These are phyloP conservation scores for Pelobates fuscus DNA, from an alignment of 2,113 vertebrate genomes.

Conservation along the genomic window DNA sequence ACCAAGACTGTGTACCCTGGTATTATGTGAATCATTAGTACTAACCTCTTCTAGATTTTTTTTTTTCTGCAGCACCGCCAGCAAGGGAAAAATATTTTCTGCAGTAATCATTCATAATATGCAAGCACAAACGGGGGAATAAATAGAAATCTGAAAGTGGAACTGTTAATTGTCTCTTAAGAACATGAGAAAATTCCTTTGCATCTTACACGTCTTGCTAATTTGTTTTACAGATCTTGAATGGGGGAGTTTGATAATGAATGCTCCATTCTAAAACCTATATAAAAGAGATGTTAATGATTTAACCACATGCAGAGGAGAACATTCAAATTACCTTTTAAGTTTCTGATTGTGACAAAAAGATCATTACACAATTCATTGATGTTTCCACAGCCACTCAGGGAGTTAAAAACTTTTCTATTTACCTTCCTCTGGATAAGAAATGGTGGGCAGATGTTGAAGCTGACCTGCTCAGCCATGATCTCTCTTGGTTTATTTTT, in stretches of 20 bases:
- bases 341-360: too few relatives aligned
- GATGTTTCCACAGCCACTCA: too few relatives aligned
- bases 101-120: slow-evolving; percentile 16
- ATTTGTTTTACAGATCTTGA: neutral
- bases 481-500: too few relatives aligned
- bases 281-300: neutral
- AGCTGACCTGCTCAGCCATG: too few relatives aligned
- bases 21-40: slow-evolving; percentile 67
- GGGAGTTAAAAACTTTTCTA: too few relatives aligned
- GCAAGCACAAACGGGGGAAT: neutral
- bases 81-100: neutral
- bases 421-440: too few relatives aligned
- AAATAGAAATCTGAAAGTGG: slow-evolving; percentile 12
- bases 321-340: neutral
- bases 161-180: slow-evolving; percentile 4
- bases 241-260: too few relatives aligned
- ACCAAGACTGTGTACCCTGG: slow-evolving; percentile 60
- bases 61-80: neutral
- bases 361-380: too few relatives aligned
- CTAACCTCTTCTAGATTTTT: slow-evolving; percentile 55
- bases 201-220: neutral
- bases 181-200: neutral
- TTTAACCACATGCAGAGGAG: neutral
- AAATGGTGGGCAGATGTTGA: too few relatives aligned
- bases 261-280: neutral